A percentile compares a stretch with the other conserved stretches of the same genome.
phyloP scores from a whole-genome alignment of 2,113 vertebrate species.

The Paramormyrops kingsleyae region DNA sequence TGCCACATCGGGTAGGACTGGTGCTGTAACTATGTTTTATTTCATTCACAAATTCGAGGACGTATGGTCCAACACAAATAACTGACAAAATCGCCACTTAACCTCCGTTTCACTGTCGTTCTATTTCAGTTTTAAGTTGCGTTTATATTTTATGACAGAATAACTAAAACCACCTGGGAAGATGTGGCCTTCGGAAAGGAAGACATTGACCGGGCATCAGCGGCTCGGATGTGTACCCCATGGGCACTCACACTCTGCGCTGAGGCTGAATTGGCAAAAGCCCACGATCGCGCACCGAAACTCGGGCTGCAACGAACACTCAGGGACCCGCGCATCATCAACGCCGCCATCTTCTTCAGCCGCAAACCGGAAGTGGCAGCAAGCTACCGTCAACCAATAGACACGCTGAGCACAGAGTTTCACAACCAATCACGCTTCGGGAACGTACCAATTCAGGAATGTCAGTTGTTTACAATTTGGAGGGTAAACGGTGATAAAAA shows the following conservation, averaged over 20 bases:
- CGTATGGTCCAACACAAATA: neutral
- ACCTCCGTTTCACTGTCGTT: neutral
- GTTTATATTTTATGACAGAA: neutral
- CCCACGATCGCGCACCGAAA: slow-evolving; percentile 40
- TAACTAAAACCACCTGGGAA: neutral
- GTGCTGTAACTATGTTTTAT: neutral
- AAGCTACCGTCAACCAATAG: neutral
- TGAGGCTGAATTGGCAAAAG: slow-evolving; percentile 32
- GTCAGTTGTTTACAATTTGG: neutral
- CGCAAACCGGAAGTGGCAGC: neutral
- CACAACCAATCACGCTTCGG: slow-evolving; percentile 6
- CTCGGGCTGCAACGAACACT: slow-evolving; percentile 18
- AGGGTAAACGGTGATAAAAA: neutral
- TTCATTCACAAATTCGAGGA: neutral
- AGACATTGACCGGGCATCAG: neutral
- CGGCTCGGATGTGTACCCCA: neutral
- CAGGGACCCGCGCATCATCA: slow-evolving; percentile 48
- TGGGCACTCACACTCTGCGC: slow-evolving; percentile 40
- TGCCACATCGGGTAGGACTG: neutral
- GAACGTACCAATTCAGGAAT: neutral
- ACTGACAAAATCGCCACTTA: neutral
- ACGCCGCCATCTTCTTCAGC: slow-evolving; percentile 51
- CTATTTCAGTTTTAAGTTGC: neutral
- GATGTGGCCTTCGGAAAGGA: neutral
- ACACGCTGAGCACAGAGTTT: neutral